Evolutionary conservation across 1,140 invertebrate genomes (phyloP).

Genomic region (Magallana gigas): DNA sequence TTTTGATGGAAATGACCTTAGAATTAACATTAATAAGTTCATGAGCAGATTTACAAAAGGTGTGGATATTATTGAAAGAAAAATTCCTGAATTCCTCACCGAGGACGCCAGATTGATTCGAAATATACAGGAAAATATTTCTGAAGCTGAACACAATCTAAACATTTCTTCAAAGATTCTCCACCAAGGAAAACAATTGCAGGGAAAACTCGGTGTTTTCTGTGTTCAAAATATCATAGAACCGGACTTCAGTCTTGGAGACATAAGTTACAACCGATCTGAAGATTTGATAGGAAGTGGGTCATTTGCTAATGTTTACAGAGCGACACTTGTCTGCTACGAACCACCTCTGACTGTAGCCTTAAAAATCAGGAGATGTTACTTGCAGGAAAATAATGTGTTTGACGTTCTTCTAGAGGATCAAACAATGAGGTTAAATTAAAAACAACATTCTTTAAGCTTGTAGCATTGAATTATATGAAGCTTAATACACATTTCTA

Average conservation of each 20-base stretch:
- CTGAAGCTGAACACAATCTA: constrained; percentile 59
- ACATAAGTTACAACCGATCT: constrained; percentile 59
- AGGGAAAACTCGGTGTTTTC: constrained; percentile 70
- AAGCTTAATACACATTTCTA: too few relatives aligned
- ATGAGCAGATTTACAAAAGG: constrained; percentile 66
- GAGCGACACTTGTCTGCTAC: constrained; percentile 47
- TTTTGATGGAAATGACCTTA: constrained; percentile 59
- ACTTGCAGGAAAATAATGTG: constrained; percentile 62
- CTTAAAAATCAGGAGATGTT: constrained; percentile 68
- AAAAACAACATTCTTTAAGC: too few relatives aligned
- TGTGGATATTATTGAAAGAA: constrained; percentile 64
- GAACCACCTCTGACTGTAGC: constrained; percentile 59
- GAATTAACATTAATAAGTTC: constrained; percentile 60
- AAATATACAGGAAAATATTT: constrained; percentile 57
- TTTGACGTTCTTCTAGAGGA: constrained; percentile 71
- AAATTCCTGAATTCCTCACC: constrained; percentile 69
- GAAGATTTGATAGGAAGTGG: constrained; percentile 66
- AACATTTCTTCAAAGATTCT: constrained; percentile 64
- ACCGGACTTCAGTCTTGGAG: constrained; percentile 64
- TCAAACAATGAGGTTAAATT: constrained; percentile 61
- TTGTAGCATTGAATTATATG: too few relatives aligned
- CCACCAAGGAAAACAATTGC: constrained; percentile 45
- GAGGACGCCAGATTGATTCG: constrained; percentile 66
- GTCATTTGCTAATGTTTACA: constrained; percentile 71
- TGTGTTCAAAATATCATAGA: constrained; percentile 68